Base-by-base conservation (phyloP, 2,888 invertebrate genomes). In the Barypeithes pellucidus region DNA sequence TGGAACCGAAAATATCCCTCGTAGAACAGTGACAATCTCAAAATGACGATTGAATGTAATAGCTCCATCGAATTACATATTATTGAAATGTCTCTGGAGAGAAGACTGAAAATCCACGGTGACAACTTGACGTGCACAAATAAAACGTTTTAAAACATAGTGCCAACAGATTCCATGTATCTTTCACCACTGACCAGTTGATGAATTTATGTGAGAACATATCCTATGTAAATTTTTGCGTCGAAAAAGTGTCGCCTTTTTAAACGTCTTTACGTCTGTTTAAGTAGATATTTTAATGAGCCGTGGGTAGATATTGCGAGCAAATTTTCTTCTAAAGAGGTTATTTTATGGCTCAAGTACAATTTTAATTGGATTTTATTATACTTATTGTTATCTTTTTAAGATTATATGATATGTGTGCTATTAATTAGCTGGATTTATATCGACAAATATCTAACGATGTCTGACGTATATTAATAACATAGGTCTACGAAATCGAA, bases 1-100 rank as follows among this genome's bases (percentile, higher is more conserved):
- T 80, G 78, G 79, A 80, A 76, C 80, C 81, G 76, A 80, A 82
- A 83, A 83, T 83, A 83, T 83, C 83, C 84, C 84, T 83, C 83
- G 83, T 82, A 78, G 83, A 79, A 75, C 78, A 66, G 41, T 69
- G 77, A 77, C 79, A 80, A 80, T 81, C 80, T 81, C 77, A 77
- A 79, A 80, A 82, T 82, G 82, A 81, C 81, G 82, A 82, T 82
- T 80, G 79, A 77, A 77, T 78, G 80, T 79, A 79, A 77, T 77
- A 77, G 72, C 72, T 73, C 60, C 65, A 45, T 61, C 72, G 76
- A 75, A 73, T 73, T 78, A 79, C 81, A 81, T n/a, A n/a, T n/a
- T n/a, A n/a, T 82, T 82, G 81, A 82, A 81, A 81, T 77, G 82
- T 82, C 82, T 78, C 76, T 63, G 68, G 68, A 66, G 70, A 67